Evolutionary conservation across 2,888 invertebrate species (phyloP), one percentile per base, ranked within the genome.

Genomic region (Meiosimyza decipiens): DNA sequence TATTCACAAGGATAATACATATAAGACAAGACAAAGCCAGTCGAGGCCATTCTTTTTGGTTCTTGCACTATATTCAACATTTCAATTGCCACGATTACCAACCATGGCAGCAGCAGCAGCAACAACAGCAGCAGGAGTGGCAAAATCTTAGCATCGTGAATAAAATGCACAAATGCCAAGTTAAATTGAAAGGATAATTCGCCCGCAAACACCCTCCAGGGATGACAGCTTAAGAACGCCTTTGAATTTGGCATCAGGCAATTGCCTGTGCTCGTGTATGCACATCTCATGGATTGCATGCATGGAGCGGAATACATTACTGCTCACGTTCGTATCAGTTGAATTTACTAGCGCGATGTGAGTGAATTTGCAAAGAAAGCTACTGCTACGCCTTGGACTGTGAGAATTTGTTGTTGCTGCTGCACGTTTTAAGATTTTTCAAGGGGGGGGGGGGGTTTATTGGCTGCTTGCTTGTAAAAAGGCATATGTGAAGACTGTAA

Each of bases 131-230:
- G 33, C 5, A 18, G 57, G 18, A 50, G 33, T n/a, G 18, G 16
- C 0, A 54, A n/a, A 18, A 9, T 18, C 7, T 16, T 18, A 54
- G 54, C 54, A 18, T 18, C 54, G 54, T 18, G 40, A 40, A 40
- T 40, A 47, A 63, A n/a, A 40, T 22, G 79, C 82, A 83, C 84
- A 84, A 83, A 84, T 84, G 84, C 84, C 84, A 84, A 85, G 84
- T 84, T 80, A 85, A 84, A 84, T 84, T 84, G 84, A 84, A 84
- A 85, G 85, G 85, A 84, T 84, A 84, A 84, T 84, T 85, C 84
- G 84, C 85, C 85, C 85, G 84, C 83, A 84, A 85, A 84, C 82
- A 80, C 84, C 83, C 84, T 79, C 83, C 78, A 79, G 85, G 80
- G 84, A 77, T 78, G 78, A 73, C 73, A 77, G 76, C 70, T 73